Base-by-base conservation (phyloP, 64 coral and sea anemone genomes). In the Stichodactyla helianthus region DNA sequence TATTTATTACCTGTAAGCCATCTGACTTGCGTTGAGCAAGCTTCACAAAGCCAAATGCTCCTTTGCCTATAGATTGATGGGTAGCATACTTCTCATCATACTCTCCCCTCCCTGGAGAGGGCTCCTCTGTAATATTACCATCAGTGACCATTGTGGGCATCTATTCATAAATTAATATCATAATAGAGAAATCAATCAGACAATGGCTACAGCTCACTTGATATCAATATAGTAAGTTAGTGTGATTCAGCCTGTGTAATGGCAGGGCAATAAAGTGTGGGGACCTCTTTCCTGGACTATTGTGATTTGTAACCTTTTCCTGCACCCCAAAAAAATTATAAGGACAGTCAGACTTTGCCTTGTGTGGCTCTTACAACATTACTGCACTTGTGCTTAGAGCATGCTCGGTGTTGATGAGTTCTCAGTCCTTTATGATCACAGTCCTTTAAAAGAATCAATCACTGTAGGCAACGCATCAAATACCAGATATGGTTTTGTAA, bases 41-140 rank as follows among this genome's bases (percentile, higher is more conserved):
- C 77, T 94, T 92, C 13, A 98, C 95, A 92, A 98, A 98, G 6
- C 95, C 95, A 87, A 98, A 98, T 35, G 95, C 95, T 77, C 95
- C 95, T 89, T 98, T 98, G 4, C 95, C 95, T 71, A 98, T 92
- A 4, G 92, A 94, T 44, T 94, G 84, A 7, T 94, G 61, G 18
- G 95, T 98, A 31, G 84, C 31, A 85, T 94, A 98, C 54, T 89
- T 92, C 83, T 94, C 92, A 17, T 98, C 95, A 87, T 98, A 98
- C 31, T 86, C 83, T 23, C 95, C 95, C 60, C 95, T 77, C 28
- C 95, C 95, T 16, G 92, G 95, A 0, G 95, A 94, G 6, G 71
- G 76, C 6, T 99, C 93, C 20, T 92, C 93, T 23, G 55, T 59
- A 16, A 89, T 4, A 87, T 84, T 87, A 23, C 89, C 77, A 50